These are phyloP conservation scores for Pristionchus japonicus DNA, from an alignment of 2,888 invertebrate genomes.

Conservation along the genomic window DNA sequence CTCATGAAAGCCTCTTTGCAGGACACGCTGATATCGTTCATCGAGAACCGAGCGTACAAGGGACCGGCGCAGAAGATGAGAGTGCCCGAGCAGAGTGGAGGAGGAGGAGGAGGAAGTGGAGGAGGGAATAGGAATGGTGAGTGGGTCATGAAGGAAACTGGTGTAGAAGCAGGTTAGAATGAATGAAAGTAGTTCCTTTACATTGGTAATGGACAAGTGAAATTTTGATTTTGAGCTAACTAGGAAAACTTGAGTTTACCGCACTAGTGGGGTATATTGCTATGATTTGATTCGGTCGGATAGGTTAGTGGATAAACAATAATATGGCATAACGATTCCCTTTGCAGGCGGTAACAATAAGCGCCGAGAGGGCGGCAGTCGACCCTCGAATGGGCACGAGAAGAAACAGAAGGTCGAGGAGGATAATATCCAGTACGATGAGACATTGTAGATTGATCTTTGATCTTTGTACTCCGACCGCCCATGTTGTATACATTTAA, in stretches of 20 bases:
- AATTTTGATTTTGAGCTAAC: no score
- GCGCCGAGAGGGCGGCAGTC: neutral
- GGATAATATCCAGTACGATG: slow-evolving; percentile 39
- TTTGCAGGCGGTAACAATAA: neutral
- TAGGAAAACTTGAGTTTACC: no score
- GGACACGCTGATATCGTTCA: slow-evolving; percentile 3
- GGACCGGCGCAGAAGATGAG: slow-evolving; percentile 34
- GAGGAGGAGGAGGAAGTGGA: neutral
- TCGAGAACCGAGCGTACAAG: neutral
- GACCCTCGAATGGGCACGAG: neutral
- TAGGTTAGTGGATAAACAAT: no score
- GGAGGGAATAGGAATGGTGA: slow-evolving; percentile 22
- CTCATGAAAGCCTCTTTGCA: neutral
- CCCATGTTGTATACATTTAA: neutral
- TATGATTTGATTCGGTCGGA: no score
- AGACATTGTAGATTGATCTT: slow-evolving; percentile 15
- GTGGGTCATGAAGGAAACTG: neutral
- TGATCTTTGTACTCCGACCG: neutral
- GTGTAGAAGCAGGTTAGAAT: neutral
- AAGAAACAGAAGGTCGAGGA: neutral
- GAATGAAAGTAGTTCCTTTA: neutral
- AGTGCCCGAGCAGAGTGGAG: slow-evolving; percentile 34
- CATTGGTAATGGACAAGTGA: neutral
- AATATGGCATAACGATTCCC: no score
- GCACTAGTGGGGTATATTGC: no score